Conservation (phyloP, 2,113 vertebrate genomes). For the Chaenogobius annularis region DNA sequence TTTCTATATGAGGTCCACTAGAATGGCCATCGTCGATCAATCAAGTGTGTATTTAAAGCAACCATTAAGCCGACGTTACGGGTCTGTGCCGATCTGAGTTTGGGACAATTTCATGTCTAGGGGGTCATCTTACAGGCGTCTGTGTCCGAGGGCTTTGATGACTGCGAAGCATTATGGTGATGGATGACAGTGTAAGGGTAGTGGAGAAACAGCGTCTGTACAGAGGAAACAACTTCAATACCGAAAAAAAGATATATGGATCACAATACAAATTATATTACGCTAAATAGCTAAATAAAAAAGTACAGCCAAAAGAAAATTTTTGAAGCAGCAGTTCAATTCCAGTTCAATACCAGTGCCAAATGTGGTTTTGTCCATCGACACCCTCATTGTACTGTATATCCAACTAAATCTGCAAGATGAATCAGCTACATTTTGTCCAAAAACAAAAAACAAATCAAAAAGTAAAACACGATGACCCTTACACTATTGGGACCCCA, state of each 20-base stretch:
- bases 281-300: too few relatives aligned
- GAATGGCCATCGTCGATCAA: slow-evolving; percentile 68
- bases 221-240: too few relatives aligned
- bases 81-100: slow-evolving; percentile 49
- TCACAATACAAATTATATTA: not conserved
- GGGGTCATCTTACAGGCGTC: slow-evolving; percentile 1
- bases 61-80: slow-evolving; percentile 65
- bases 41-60: slow-evolving; percentile 71
- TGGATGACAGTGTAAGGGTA: slow-evolving; percentile 25
- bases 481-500: too few relatives aligned
- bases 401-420: too few relatives aligned
- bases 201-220: not conserved
- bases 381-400: too few relatives aligned
- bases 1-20: slow-evolving; percentile 25
- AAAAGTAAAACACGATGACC: too few relatives aligned
- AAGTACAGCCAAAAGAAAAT: too few relatives aligned
- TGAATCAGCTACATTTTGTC: too few relatives aligned
- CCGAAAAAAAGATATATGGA: not conserved
- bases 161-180: slow-evolving; percentile 29
- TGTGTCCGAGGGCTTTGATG: slow-evolving; percentile 1
- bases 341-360: too few relatives aligned
- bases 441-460: too few relatives aligned
- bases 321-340: not conserved
- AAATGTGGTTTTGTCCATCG: not conserved
- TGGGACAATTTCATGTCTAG: slow-evolving; percentile 39